phyloP scores from a whole-genome alignment of 2,113 vertebrate genomes.

The Barbus barbus region DNA sequence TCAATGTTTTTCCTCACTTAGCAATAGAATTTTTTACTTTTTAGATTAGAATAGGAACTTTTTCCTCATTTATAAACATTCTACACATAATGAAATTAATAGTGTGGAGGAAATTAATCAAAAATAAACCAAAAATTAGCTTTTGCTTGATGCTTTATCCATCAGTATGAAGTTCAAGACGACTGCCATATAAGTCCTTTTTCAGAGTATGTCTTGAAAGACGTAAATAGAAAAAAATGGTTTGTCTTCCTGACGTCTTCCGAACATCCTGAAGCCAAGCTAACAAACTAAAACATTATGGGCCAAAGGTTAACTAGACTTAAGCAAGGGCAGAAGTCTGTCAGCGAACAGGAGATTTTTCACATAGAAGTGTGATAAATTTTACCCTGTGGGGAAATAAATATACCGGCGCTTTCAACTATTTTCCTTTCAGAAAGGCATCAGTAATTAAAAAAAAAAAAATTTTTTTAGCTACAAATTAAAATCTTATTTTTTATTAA shows the following conservation, averaged over 20 bases:
- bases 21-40: no score
- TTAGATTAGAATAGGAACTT: no score
- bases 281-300: background rate
- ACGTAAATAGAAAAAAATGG: background rate
- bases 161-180: background rate
- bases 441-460: background rate
- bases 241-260: background rate
- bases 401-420: background rate
- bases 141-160: background rate
- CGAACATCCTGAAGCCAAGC: background rate
- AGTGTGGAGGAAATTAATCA: background rate
- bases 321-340: background rate
- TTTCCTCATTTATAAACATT: background rate
- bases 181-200: background rate
- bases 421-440: background rate
- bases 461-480: background rate
- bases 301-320: conserved; percentile 36
- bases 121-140: background rate
- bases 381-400: background rate
- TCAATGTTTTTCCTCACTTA: background rate
- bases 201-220: background rate
- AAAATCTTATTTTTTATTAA: background rate
- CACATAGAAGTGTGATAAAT: background rate
- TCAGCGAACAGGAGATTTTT: conserved; percentile 3
- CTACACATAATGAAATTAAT: background rate